phyloP scores from a whole-genome alignment of 2,113 vertebrate genomes.

The Lamprotornis superbus region DNA sequence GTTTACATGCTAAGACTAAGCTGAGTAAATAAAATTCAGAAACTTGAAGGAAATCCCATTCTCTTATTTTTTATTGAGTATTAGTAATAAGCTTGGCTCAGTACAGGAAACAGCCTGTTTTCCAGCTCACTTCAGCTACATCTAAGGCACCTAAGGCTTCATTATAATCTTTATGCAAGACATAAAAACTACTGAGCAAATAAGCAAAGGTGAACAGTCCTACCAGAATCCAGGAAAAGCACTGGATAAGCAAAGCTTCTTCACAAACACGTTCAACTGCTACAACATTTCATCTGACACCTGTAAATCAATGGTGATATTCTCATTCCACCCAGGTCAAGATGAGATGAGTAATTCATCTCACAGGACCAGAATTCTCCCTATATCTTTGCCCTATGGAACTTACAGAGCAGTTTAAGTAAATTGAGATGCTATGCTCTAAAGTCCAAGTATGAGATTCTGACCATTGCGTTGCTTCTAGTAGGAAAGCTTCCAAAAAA shows the following conservation, averaged over 20 bases:
- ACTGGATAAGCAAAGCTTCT: background rate
- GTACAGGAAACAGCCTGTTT: background rate
- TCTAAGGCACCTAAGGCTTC: background rate
- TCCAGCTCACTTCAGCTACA: background rate
- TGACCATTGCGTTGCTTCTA: background rate
- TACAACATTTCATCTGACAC: background rate
- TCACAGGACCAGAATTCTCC: background rate
- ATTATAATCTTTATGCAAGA: background rate
- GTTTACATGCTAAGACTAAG: constrained; percentile 73
- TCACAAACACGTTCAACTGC: background rate
- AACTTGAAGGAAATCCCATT: constrained; percentile 40
- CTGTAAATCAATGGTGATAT: background rate
- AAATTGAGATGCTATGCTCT: background rate
- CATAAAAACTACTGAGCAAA: background rate
- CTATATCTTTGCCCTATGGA: background rate
- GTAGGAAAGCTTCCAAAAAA: background rate
- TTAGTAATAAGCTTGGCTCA: background rate
- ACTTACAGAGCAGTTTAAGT: background rate
- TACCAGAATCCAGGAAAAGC: background rate
- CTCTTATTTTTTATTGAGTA: background rate
- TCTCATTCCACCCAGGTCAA: background rate
- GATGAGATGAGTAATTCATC: background rate
- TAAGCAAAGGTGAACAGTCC: background rate
- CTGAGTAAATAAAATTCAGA: constrained; percentile 78
- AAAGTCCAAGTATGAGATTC: background rate